These are phyloP conservation scores for Drosophila nr. perissopoda DNA, from an alignment of 2,888 invertebrate species.

Conservation along the genomic window DNA sequence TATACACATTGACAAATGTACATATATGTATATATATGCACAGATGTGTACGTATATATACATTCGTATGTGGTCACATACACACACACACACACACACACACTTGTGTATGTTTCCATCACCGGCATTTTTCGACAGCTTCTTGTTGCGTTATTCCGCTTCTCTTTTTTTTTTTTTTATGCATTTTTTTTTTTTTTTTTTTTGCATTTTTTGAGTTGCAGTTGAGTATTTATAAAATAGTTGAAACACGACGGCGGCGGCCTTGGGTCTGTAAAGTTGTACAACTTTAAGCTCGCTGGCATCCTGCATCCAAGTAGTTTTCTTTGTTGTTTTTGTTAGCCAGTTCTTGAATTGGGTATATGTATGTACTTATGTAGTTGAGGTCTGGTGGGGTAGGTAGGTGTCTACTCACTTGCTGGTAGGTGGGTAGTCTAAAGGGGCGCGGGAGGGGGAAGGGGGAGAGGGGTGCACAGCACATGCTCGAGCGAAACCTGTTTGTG, in stretches of 20 bases:
- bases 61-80: neutral
- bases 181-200: neutral
- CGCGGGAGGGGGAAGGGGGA: neutral
- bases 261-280: slow-evolving; percentile 31
- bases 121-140: neutral
- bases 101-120: neutral
- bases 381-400: slow-evolving; percentile 54
- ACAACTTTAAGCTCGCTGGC: slow-evolving; percentile 17
- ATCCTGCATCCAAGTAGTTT: slow-evolving; percentile 53
- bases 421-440: neutral
- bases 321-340: neutral
- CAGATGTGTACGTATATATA: neutral
- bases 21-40: neutral
- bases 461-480: slow-evolving; percentile 22
- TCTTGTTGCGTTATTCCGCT: neutral
- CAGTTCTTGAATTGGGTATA: slow-evolving; percentile 24
- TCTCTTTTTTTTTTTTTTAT: neutral
- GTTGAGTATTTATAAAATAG: neutral
- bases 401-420: neutral
- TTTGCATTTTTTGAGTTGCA: neutral
- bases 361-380: slow-evolving; percentile 9
- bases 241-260: slow-evolving; percentile 30
- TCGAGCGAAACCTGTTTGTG: slow-evolving; percentile 48
- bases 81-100: neutral
- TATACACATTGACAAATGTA: neutral